Evolutionary conservation across 2,888 invertebrate genomes (phyloP), one percentile per base, ranked within the genome.

Genomic region (Dendrolimus pini): DNA sequence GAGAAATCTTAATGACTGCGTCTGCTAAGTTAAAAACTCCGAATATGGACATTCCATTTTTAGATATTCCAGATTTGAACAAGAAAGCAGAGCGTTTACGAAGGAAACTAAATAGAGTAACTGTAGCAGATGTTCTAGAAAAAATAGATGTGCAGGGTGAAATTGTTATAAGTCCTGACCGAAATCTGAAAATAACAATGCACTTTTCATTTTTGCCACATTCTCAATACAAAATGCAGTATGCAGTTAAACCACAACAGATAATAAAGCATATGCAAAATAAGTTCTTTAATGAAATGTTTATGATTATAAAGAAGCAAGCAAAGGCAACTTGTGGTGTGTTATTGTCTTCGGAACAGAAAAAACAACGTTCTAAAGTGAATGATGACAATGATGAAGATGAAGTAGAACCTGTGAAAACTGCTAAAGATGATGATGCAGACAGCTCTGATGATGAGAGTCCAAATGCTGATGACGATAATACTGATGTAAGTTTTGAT

Each of bases 1-100:
- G 98, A 69, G 99, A 99, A 93, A 98, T 99, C 69, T 91, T 99
- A 0, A 99, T 99, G 99, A 95, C 95, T 72, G 99, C 98, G 0
- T 96, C 97, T 1, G 94, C 93, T n/a, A 95, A 95, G 61, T 96
- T 99, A 10, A 97, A 97, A 83, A 99, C 99, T 0, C 99, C 99
- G 0, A 96, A 95, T 57, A 98, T 99, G 96, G 97, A 98, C 73
- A 95, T 98, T 65, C 98, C 98, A 0, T 96, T 99, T 65, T 83
- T 89, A 14, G 69, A 91, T 41, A 67, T 93, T 0, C 70, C 83
- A 0, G 78, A 92, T 69, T 65, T 87, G 18, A 86, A 85, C 7
- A 87, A 84, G 59, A 92, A 93, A 69, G 94, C 96, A 0, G 95
- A 96, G 61, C 93, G 91, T 60, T 79, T 98, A 12, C 91, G 94